Conservation (phyloP, 1,140 invertebrate species). For the Linepithema humile region DNA sequence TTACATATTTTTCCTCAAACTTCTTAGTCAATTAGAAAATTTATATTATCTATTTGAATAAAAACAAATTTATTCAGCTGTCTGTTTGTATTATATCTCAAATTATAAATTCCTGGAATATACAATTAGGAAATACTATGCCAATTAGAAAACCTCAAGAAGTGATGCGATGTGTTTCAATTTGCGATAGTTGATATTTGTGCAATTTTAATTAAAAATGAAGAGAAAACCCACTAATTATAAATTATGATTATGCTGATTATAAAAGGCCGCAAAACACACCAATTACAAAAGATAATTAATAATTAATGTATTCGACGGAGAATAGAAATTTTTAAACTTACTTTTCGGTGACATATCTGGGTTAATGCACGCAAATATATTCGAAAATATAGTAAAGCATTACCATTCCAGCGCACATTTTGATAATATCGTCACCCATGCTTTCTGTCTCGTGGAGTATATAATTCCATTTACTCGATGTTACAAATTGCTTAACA, state of each 20-base stretch:
- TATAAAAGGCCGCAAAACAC: too few relatives aligned
- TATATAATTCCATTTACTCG: background rate
- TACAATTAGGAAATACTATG: conserved; percentile 13
- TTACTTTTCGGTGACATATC: background rate
- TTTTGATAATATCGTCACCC: background rate
- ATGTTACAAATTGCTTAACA: background rate
- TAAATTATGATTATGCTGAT: background rate
- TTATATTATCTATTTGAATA: background rate
- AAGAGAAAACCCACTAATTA: background rate
- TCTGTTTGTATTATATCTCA: background rate
- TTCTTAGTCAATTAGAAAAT: background rate
- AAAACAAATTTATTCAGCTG: background rate
- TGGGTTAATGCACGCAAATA: background rate
- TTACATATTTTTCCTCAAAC: background rate
- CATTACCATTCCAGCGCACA: background rate
- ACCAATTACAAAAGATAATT: background rate
- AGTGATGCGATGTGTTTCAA: background rate
- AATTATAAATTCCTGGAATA: conserved; percentile 24
- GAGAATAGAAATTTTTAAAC: background rate
- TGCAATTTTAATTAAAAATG: conserved; percentile 18
- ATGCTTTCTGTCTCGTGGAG: background rate
- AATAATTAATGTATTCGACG: background rate
- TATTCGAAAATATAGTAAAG: background rate
- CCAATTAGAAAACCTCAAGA: conserved; percentile 17
- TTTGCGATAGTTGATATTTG: background rate